Base-by-base conservation (phyloP, 2,113 vertebrate species). In the Syngnathus scovelli region DNA sequence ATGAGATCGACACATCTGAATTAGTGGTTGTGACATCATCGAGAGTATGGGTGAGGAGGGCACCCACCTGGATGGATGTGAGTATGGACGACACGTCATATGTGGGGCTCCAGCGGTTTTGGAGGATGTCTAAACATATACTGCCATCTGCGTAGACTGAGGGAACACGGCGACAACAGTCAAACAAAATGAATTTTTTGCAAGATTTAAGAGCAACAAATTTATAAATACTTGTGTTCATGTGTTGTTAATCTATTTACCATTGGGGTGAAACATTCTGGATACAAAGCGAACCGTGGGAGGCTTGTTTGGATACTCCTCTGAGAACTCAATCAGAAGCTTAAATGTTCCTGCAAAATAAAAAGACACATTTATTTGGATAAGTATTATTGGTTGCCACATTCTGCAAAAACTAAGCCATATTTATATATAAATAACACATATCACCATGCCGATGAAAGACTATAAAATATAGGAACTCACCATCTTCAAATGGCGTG, bases 71-170 rank as follows among this genome's bases (percentile, higher is more conserved):
- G 92, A 99, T 99, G 74, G 97, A 99, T 70, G 97, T 99, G 92
- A 99, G 94, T 91, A 99, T 99, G 88, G 96, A 99, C 60, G 96
- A 99, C 51, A 99, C 96, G 62, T 99, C 96, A 0, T 99, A 99
- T 1, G 96, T 99, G 68, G 96, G 96, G 88, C 96, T 99, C 96
- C 96, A 99, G 79, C 96, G 94, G 81, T 99, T 99, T 91, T 99
- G 97, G 85, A 99, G 95, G 76, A 99, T 99, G 90, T 99, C 97
- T 96, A 98, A 93, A 94, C 97, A 99, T 94, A 99, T 99, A 92
- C 96, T 98, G 70, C 97, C 97, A 89, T 99, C 97, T 62, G 97
- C 97, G 73, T 99, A 99, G 86, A 99, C 96, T 98, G 90, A 19
- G 0, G 48, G 33, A 37, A 19, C 13, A 38, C 4, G 36, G 4